A percentile compares a stretch with the other conserved stretches of the same genome.
phyloP scores from a whole-genome alignment of 2,888 invertebrate species.

The Aspidapion aeneum region DNA sequence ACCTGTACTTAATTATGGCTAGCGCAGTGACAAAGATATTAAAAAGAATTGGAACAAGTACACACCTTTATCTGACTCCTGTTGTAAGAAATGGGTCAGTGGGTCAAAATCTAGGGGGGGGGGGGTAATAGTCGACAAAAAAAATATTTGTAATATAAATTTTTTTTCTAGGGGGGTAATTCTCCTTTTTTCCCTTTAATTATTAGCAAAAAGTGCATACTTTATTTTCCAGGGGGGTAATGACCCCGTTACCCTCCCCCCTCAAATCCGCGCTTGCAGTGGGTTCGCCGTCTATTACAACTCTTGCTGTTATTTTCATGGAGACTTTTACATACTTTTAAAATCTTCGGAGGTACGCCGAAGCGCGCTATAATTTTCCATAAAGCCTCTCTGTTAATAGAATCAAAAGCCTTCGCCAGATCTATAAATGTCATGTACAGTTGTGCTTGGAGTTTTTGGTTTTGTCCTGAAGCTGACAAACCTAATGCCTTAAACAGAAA shows the following conservation, averaged over 20 bases:
- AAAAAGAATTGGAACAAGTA: conserved; percentile 1
- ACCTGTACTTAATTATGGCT: not conserved
- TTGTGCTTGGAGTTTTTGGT: not conserved
- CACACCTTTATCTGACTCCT: conserved; percentile 5
- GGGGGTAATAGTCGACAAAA: too few relatives aligned
- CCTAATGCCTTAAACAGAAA: too few relatives aligned
- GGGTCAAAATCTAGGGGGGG: too few relatives aligned
- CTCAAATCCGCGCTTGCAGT: too few relatives aligned
- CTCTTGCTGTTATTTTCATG: conserved; percentile 7
- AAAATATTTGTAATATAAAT: too few relatives aligned
- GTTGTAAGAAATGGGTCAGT: not conserved
- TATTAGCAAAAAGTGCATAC: too few relatives aligned
- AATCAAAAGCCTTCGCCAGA: not conserved
- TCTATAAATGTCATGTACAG: conserved; percentile 2
- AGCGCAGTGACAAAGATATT: conserved; percentile 1
- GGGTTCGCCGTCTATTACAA: not conserved
- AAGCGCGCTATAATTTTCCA: not conserved
- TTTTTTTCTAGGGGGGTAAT: too few relatives aligned
- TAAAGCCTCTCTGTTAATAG: not conserved
- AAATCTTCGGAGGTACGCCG: not conserved
- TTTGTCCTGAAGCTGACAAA: conserved; percentile 5
- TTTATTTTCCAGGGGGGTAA: too few relatives aligned
- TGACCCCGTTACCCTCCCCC: too few relatives aligned
- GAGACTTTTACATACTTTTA: conserved; percentile 7
- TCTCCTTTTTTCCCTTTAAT: too few relatives aligned